Conservation (phyloP, 1,140 invertebrate genomes). For the Procambarus virginalis region DNA sequence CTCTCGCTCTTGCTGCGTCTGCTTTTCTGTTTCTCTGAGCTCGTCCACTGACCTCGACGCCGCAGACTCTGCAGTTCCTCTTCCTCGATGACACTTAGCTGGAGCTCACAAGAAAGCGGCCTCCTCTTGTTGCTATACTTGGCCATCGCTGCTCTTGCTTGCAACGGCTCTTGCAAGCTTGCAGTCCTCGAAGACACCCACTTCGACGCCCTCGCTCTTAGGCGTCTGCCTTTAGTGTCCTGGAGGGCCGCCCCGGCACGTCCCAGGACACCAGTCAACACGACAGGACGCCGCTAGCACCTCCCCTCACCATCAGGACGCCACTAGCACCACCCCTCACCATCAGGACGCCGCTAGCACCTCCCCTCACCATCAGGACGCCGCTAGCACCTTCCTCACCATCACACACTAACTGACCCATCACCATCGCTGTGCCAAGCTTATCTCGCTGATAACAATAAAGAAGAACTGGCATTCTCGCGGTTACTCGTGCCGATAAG, state of each 20-base stretch:
- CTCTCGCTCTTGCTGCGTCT: not conserved
- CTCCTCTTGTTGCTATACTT: constrained; percentile 9
- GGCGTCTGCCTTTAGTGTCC: no score
- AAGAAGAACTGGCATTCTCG: not conserved
- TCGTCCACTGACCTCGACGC: not conserved
- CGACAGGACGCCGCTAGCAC: no score
- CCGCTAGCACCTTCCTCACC: not conserved
- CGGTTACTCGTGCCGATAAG: not conserved
- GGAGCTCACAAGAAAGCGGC: constrained; percentile 25
- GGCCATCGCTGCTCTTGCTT: not conserved
- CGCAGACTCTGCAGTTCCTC: constrained; percentile 15
- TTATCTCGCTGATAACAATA: not conserved
- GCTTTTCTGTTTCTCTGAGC: not conserved
- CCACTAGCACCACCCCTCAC: not conserved
- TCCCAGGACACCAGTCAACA: no score
- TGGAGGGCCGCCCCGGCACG: no score
- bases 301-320: not conserved
- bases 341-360: not conserved
- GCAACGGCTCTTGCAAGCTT: no score
- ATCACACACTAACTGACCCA: not conserved
- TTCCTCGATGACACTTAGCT: constrained; percentile 36
- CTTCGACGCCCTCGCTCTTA: not conserved
- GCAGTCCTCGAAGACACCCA: no score
- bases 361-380: not conserved
- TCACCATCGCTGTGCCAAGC: not conserved